phyloP scores from a whole-genome alignment of 2,797 vertebrate genomes.

The Pelobates cultripes region DNA sequence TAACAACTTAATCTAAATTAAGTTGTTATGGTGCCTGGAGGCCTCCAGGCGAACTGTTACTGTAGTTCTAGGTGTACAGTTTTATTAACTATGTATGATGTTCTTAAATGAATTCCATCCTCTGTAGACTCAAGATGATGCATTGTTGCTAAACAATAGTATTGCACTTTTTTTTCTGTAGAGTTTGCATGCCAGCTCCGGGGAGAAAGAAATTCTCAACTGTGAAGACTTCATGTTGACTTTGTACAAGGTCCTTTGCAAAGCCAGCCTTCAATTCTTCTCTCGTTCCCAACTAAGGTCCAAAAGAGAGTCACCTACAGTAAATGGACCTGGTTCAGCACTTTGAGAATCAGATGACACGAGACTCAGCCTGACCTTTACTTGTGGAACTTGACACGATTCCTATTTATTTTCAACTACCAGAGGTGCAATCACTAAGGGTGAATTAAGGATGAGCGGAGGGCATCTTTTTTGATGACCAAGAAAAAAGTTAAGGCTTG shows the following conservation, averaged over 20 bases:
- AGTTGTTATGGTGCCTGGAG: too few relatives aligned
- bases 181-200: neutral
- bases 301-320: neutral
- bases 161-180: neutral
- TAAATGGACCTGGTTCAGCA: neutral
- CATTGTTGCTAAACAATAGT: neutral
- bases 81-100: too few relatives aligned
- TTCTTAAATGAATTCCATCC: too few relatives aligned
- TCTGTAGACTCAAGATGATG: neutral
- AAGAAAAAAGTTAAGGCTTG: too few relatives aligned
- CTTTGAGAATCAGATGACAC: slow-evolving; percentile 6
- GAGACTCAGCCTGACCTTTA: neutral
- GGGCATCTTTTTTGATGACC: too few relatives aligned
- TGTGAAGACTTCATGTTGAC: slow-evolving; percentile 28
- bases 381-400: neutral
- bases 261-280: slow-evolving; percentile 15
- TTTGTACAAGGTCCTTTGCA: slow-evolving; percentile 26
- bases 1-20: too few relatives aligned
- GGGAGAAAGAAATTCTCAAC: neutral
- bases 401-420: neutral
- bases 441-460: neutral
- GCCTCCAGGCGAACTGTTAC: too few relatives aligned
- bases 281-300: neutral
- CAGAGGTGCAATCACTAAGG: slow-evolving; percentile 9
- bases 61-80: too few relatives aligned